Evolutionary conservation across 1,140 invertebrate genomes (phyloP), one percentile per base, ranked within the genome.

Genomic region (Leguminivora glycinivorella): DNA sequence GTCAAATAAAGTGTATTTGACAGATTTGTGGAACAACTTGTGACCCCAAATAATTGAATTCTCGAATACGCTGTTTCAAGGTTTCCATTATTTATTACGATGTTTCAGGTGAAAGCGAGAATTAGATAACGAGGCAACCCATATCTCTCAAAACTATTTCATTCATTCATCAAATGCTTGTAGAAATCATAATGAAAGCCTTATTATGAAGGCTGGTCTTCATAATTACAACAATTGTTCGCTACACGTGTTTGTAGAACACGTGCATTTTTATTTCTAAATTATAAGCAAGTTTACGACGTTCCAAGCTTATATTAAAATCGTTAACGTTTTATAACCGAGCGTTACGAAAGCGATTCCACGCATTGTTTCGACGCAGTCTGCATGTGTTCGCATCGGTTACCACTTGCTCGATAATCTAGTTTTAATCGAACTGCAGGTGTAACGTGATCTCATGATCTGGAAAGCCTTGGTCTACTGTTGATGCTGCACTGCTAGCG

Each of bases 271-370:
- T 34, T 31, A 63, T 31, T 63, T 63, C 58, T 9, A 29, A 29
- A 63, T n/a, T 29, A 26, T 63, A n/a, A 63, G 10, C 14, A 26
- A 29, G 58, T 63, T 63, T 63, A 63, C 17, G 26, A 63, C 25
- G 25, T 63, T 63, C 14, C 58, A 4, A 31, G 26, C 19, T 63
- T 63, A 63, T 63, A 63, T 63, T 63, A 63, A 63, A 63, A 25
- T 63, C 58, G 29, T 63, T 63, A 63, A 63, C 26, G 29, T 63
- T 63, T 63, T 63, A 63, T 63, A 63, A 63, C 58, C 26, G 58
- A 5, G 25, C 58, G 58, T 63, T 63, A 63, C 58, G 58, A 63
- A 63, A 63, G 58, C 26, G 25, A 29, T 63, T 63, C 58, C 26
- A 34, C 58, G 58, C 58, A 63, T 63, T 63, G 58, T 63, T 63